Base-by-base conservation (phyloP, 2,888 invertebrate species). In the Lingula anatina region DNA sequence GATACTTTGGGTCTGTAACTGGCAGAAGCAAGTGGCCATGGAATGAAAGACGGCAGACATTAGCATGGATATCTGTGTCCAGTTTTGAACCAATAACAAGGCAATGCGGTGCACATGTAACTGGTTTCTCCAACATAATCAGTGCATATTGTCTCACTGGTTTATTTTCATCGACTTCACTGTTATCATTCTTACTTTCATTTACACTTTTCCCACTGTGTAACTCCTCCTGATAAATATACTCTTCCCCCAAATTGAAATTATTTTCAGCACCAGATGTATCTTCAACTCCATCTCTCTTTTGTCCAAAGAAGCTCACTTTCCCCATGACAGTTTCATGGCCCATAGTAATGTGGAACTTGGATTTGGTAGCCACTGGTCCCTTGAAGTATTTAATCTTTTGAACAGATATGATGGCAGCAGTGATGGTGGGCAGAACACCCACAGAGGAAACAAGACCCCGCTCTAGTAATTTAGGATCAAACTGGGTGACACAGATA, bases 401-500 rank as follows among this genome's bases (percentile, higher is more conserved):
- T 24, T 80, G 71, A 0, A 76, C 65, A 12, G 61, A 57, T 1
- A 84, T 74, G 18, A 86, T 78, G 12, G 79, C 82, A 0, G 81
- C 84, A 52, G 78, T 72, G 1, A 81, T 73, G 0, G 70, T 73
- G 3, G 76, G 73, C 25, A 85, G 68, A 44, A 79, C 78, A 2
- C 82, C 82, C 1, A 83, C 81, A 3, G 79, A 65, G 46, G 83
- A 80, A 3, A 84, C 79, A 9, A 85, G 68, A 2, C 86, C 85
- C 40, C 86, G 75, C 70, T 87, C 86, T 57, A 87, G 66, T 35
- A 76, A 72, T 53, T 83, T 83, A 0, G 86, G 80, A 68, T 86
- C 85, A 65, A 87, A 84, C 63, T 86, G 85, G 1, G 85, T 84
- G 2, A 87, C 82, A 71, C 86, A 86, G n/a, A 87, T 75, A 0